Percentiles rank a stretch among this genome's conserved stretches.
phyloP scores from a whole-genome alignment of 2,888 invertebrate species.

The Aquatica leii region DNA sequence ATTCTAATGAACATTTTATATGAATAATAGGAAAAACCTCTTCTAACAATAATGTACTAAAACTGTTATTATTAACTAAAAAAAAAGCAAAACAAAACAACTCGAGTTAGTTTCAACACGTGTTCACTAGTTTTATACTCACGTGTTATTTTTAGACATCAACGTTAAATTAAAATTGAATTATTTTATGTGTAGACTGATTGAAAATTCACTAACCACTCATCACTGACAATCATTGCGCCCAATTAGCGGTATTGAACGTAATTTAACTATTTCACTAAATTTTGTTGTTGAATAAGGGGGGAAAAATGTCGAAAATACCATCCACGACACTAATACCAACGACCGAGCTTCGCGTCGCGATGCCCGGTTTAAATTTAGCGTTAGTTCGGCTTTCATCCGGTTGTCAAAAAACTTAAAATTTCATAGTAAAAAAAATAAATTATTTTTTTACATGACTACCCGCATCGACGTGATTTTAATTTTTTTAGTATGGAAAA shows the following conservation, averaged over 20 bases:
- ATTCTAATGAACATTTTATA: conserved; percentile 43
- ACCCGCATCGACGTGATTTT: too few relatives aligned
- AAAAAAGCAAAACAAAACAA: conserved; percentile 17
- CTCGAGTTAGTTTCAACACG: conserved; percentile 19
- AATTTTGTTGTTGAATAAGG: conserved; percentile 15
- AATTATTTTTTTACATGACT: too few relatives aligned
- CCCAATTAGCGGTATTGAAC: background rate
- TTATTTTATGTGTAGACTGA: background rate
- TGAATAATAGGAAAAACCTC: conserved; percentile 39
- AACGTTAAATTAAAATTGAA: conserved; percentile 16
- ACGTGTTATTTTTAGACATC: conserved; percentile 38
- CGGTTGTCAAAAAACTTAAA: conserved; percentile 54
- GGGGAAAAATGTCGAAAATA: conserved; percentile 31
- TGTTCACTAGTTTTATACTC: conserved; percentile 34
- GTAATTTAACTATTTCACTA: background rate
- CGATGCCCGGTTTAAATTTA: conserved; percentile 55
- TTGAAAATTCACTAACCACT: conserved; percentile 34
- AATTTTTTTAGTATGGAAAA: too few relatives aligned
- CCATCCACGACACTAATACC: conserved; percentile 39
- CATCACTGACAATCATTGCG: conserved; percentile 38
- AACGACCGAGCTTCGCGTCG: conserved; percentile 41
- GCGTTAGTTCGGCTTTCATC: conserved; percentile 56
- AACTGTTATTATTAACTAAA: conserved; percentile 17
- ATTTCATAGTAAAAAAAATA: too few relatives aligned
- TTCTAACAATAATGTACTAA: conserved; percentile 21